Base-by-base conservation (phyloP, 1,140 invertebrate genomes). In the Mactra quadrangularis region DNA sequence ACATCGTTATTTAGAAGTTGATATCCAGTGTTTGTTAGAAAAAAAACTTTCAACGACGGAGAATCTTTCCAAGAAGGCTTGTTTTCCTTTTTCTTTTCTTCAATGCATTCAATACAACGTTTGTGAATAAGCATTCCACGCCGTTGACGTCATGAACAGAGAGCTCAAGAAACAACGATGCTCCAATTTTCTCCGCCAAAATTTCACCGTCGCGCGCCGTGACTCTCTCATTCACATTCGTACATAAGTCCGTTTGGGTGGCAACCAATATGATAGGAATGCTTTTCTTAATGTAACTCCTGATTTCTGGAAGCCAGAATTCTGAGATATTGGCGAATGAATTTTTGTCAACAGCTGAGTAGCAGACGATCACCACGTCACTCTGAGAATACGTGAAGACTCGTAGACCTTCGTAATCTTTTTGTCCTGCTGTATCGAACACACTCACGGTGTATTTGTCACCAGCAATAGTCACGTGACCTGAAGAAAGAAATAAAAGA, bases 361-460 rank as follows among this genome's bases (percentile, higher is more conserved):
- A 99, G 94, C 98, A 99, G 59, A 99, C 98, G 83, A 99, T 95
- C 94, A 99, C 99, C 71, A 99, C 98, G 93, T 99, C 98, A 59
- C 77, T 79, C 60, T 79, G 52, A 38, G 31, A 41, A 22, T 79
- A 79, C 0, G 77, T 70, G 41, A 79, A 79, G 11, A 79, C 77
- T 1, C 77, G 62, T 1, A 79, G 50, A 15, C 77, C 64, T 35
- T 79, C 62, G 77, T 79, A 79, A 0, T 79, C 77, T 22, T 79
- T 52, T 22, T 79, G 77, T 33, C 77, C 77, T 7, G 77, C 64
- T 17, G 77, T 79, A 55, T 79, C 77, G 53, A 70, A 79, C 7
- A 79, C 64, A 33, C 62, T 79, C 11, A 79, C 64, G 1, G 77
- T 79, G 22, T 68, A 70, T 41, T 57, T 70, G 25, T 68, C 50